phyloP scores from a whole-genome alignment of 2,888 invertebrate genomes.

The Chloroclysta siterata region DNA sequence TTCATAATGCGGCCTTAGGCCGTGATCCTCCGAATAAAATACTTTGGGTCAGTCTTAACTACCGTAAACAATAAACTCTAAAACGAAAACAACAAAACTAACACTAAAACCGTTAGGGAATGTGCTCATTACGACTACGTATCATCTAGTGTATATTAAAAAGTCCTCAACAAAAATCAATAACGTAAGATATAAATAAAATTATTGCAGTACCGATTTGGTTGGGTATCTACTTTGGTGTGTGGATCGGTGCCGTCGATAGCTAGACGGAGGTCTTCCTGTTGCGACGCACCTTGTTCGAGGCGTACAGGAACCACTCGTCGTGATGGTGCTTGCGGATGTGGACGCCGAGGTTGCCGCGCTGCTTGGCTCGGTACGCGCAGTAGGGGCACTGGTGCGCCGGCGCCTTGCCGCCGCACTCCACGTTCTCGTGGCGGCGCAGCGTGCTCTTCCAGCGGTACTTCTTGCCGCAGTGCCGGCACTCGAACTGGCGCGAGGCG shows the following conservation, averaged over 20 bases:
- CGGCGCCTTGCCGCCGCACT: slow-evolving; percentile 93
- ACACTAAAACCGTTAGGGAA: slow-evolving; percentile 79
- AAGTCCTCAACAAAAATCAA: slow-evolving; percentile 72
- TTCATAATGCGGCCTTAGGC: slow-evolving; percentile 54
- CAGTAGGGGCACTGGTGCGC: slow-evolving; percentile 93
- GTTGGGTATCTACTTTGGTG: slow-evolving; percentile 83
- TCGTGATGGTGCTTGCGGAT: slow-evolving; percentile 90
- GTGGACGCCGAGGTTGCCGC: slow-evolving; percentile 93
- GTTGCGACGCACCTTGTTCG: slow-evolving; percentile 76
- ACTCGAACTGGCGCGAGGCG: slow-evolving; percentile 88
- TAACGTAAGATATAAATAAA: slow-evolving; percentile 71
- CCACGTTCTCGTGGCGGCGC: slow-evolving; percentile 92
- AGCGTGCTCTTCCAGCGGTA: slow-evolving; percentile 95
- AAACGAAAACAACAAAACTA: slow-evolving; percentile 81
- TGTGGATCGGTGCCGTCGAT: slow-evolving; percentile 31
- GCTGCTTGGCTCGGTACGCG: slow-evolving; percentile 91
- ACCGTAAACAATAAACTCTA: slow-evolving; percentile 75
- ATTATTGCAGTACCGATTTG: slow-evolving; percentile 84
- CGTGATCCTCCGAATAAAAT: slow-evolving; percentile 67
- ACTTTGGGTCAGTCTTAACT: slow-evolving; percentile 82
- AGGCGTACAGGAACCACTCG: slow-evolving; percentile 82
- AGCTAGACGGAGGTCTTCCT: slow-evolving; percentile 71
- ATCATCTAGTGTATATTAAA: slow-evolving; percentile 73
- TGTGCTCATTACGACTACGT: slow-evolving; percentile 77
- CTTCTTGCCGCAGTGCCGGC: slow-evolving; percentile 93